A percentile compares a stretch with the other conserved stretches of the same genome.
Conservation (phyloP, 2,797 vertebrate species). For the Atherinosoma microstoma region DNA sequence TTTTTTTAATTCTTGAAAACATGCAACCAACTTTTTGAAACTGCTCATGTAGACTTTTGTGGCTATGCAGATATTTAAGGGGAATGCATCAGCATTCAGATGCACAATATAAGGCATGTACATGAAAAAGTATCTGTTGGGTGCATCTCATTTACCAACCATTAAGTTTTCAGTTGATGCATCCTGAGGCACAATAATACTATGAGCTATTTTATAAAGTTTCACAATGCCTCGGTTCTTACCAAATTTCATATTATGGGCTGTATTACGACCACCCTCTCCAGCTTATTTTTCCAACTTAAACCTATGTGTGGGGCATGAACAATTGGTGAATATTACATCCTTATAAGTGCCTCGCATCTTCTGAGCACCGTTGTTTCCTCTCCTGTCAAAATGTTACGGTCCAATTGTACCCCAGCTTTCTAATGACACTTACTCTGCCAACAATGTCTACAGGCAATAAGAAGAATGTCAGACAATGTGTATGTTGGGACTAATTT, state of each 20-base stretch:
- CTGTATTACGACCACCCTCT: conserved; percentile 40
- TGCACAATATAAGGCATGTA: conserved; percentile 54
- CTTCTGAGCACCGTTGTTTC: conserved; percentile 64
- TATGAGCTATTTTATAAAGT: conserved; percentile 18
- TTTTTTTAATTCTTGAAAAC: conserved; percentile 1
- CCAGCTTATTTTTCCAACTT: conserved; percentile 31
- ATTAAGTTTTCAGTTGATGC: conserved; percentile 22
- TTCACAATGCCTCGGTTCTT: conserved; percentile 36
- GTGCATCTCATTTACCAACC: conserved; percentile 29
- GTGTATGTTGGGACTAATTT: conserved; percentile 79
- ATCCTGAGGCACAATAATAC: conserved; percentile 28
- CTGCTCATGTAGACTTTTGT: conserved; percentile 36
- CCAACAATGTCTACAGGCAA: conserved; percentile 69
- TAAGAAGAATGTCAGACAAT: conserved; percentile 78
- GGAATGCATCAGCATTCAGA: conserved; percentile 34
- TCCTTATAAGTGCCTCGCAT: conserved; percentile 78
- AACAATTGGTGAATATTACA: conserved; percentile 65
- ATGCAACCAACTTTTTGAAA: conserved; percentile 18
- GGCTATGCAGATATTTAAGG: conserved; percentile 59
- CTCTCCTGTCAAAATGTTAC: conserved; percentile 58
- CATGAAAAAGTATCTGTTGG: conserved; percentile 29
- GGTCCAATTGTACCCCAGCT: conserved; percentile 51
- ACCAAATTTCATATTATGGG: conserved; percentile 44
- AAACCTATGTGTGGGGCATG: conserved; percentile 43
- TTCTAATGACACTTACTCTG: conserved; percentile 55